A percentile compares a stretch with the other conserved stretches of the same genome.
These are phyloP conservation scores for Sclerodermus sp. DNA, from an alignment of 2,888 invertebrate genomes.

Conservation along the genomic window DNA sequence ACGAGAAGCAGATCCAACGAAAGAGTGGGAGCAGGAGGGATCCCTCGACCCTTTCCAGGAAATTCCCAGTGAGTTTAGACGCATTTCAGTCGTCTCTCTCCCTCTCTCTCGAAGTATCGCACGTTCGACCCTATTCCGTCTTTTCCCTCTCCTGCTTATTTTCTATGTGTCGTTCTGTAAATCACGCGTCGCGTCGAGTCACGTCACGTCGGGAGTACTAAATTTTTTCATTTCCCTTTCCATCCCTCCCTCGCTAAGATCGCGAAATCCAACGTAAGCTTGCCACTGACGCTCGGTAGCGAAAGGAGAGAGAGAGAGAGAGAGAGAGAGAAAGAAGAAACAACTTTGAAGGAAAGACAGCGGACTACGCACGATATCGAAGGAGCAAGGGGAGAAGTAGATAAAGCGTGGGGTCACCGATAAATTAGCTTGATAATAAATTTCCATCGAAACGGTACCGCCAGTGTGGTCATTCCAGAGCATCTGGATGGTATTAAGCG, in stretches of 20 bases:
- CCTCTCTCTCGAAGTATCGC: no score
- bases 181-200: slow-evolving; percentile 10
- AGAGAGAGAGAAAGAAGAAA: not conserved
- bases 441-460: not conserved
- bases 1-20: no score
- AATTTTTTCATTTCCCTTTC: no score
- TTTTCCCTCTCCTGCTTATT: not conserved
- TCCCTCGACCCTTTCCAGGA: no score
- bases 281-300: not conserved
- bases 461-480: slow-evolving; percentile 13
- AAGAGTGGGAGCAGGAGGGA: no score
- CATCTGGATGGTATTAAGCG: slow-evolving; percentile 26
- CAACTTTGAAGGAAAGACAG: no score
- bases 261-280: no score
- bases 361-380: no score
- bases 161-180: slow-evolving; percentile 12
- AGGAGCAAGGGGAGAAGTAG: no score
- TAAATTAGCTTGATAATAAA: no score
- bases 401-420: no score
- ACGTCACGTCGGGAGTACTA: slow-evolving; percentile 1
- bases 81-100: slow-evolving; percentile 15
- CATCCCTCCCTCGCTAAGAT: no score
- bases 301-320: not conserved
- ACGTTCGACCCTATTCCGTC: not conserved
- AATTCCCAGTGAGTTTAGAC: slow-evolving; percentile 25